Evolutionary conservation across 2,888 invertebrate genomes (phyloP).

Genomic region (Cephus pulcher): DNA sequence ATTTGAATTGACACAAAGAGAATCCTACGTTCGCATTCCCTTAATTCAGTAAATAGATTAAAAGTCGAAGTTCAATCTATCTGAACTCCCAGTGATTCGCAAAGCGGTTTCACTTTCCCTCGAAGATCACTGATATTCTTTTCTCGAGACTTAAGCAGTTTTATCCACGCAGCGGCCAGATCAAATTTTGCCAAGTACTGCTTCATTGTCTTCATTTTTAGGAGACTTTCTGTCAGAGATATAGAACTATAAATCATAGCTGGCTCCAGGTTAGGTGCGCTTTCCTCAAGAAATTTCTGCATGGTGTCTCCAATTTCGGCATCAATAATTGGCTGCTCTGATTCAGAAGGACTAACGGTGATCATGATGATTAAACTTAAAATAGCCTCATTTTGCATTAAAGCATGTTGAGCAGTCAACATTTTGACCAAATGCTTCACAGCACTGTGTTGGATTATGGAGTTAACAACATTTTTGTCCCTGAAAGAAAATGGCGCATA

Average conservation of each 20-base stretch:
- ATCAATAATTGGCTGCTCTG: conserved; percentile 61
- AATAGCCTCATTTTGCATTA: conserved; percentile 90
- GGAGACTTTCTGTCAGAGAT: conserved; percentile 68
- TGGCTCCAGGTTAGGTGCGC: conserved; percentile 67
- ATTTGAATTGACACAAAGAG: conserved; percentile 4
- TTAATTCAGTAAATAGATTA: background rate
- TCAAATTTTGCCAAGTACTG: conserved; percentile 38
- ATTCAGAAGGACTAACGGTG: conserved; percentile 55
- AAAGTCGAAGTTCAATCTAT: conserved; percentile 5
- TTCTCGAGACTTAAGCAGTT: conserved; percentile 12
- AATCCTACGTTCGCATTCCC: background rate
- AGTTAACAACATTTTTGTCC: conserved; percentile 65
- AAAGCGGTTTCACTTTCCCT: conserved; percentile 21
- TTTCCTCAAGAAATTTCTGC: conserved; percentile 68
- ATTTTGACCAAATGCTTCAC: conserved; percentile 83
- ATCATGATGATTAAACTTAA: conserved; percentile 77
- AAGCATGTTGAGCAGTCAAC: conserved; percentile 84
- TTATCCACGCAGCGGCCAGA: conserved; percentile 20
- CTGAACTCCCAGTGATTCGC: conserved; percentile 11
- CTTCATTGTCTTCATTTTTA: conserved; percentile 55
- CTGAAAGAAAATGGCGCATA: conserved; percentile 39
- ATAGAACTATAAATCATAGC: conserved; percentile 70
- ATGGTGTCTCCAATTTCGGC: conserved; percentile 70
- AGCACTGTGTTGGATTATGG: conserved; percentile 72
- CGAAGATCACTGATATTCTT: conserved; percentile 13